A percentile compares a stretch with the other conserved stretches of the same genome.
Evolutionary conservation across 2,888 invertebrate genomes (phyloP).

Genomic region (Lamproptera curius): DNA sequence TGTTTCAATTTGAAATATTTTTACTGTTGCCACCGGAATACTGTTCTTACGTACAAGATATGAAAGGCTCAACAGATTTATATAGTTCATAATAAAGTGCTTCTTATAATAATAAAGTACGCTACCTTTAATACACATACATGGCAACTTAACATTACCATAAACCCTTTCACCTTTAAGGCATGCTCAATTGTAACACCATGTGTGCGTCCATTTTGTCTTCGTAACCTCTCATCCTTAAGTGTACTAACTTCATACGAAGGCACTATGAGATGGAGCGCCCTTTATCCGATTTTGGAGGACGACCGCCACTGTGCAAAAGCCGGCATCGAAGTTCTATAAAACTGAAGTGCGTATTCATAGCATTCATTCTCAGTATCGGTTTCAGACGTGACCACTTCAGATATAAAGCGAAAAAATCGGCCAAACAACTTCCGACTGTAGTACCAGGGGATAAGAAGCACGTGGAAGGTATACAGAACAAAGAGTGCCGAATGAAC

Average conservation of each 20-base stretch:
- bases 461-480: constrained; percentile 15
- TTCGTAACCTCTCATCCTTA: not conserved
- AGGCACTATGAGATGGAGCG: not conserved
- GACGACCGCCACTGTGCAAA: not conserved
- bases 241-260: not conserved
- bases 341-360: constrained; percentile 20
- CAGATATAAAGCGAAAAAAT: constrained; percentile 10
- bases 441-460: not conserved
- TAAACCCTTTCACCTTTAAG: too few relatives aligned
- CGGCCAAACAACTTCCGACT: not conserved
- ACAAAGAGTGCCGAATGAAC: constrained; percentile 31
- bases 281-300: not conserved
- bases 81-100: too few relatives aligned
- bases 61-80: too few relatives aligned
- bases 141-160: too few relatives aligned
- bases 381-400: constrained; percentile 20
- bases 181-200: too few relatives aligned
- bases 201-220: too few relatives aligned
- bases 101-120: too few relatives aligned
- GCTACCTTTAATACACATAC: too few relatives aligned
- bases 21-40: too few relatives aligned
- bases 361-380: constrained; percentile 14
- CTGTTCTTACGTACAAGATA: too few relatives aligned
- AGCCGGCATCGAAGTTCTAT: not conserved
- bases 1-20: too few relatives aligned